Evolutionary conservation across 2,113 vertebrate species (phyloP).

Genomic region (Muntiacus reevesi): DNA sequence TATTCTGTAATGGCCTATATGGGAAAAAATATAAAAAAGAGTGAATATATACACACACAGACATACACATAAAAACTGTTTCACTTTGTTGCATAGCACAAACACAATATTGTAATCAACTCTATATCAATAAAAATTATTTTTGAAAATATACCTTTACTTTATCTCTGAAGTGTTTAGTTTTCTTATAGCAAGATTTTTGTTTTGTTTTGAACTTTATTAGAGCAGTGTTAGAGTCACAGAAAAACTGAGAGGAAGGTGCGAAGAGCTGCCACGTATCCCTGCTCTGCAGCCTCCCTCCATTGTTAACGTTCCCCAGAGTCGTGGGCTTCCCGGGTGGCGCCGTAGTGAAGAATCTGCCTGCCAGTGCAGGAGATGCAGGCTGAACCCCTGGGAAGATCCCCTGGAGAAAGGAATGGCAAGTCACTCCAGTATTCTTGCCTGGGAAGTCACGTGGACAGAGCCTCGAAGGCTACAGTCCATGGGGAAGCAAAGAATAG

Average conservation of each 20-base stretch:
- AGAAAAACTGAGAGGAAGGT: background rate
- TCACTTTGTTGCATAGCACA: background rate
- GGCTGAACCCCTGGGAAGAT: background rate
- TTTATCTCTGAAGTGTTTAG: background rate
- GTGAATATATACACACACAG: background rate
- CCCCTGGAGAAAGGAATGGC: background rate
- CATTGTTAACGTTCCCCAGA: background rate
- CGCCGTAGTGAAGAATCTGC: background rate
- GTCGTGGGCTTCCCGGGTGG: background rate
- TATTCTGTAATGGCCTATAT: background rate
- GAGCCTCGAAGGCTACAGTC: background rate
- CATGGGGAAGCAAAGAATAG: background rate
- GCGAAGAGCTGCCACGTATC: background rate
- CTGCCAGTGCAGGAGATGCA: background rate
- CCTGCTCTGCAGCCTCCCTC: too few species aligned
- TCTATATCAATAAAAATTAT: background rate
- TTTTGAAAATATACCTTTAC: background rate
- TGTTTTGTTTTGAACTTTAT: background rate
- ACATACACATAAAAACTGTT: background rate
- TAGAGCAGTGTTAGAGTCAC: background rate
- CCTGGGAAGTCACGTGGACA: background rate
- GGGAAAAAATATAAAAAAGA: background rate
- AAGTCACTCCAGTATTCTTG: background rate
- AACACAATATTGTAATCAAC: background rate
- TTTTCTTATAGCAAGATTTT: background rate